Conservation (phyloP, 2,888 invertebrate species). For the Sinodicranocentrus sp. region DNA sequence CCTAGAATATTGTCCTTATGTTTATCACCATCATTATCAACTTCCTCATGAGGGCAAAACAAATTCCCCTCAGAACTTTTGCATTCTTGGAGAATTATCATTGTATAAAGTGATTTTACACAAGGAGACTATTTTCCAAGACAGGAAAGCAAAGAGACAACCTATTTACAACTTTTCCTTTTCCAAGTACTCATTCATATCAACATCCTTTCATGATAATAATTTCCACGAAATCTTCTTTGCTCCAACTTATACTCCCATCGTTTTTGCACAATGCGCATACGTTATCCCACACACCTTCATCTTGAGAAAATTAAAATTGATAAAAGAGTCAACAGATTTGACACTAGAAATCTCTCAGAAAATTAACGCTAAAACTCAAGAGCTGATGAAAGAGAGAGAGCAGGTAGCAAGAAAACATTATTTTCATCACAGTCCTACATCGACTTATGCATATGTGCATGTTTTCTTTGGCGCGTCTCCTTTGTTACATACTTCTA, state of each 20-base stretch:
- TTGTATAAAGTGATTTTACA: constrained; percentile 42
- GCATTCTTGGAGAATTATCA: constrained; percentile 45
- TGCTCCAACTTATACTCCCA: background rate
- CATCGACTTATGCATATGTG: constrained; percentile 7
- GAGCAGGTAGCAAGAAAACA: constrained; percentile 24
- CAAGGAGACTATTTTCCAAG: background rate
- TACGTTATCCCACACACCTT: background rate
- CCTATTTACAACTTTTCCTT: constrained; percentile 5
- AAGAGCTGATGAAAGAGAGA: background rate
- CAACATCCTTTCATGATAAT: background rate
- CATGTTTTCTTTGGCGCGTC: background rate
- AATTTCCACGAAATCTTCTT: background rate
- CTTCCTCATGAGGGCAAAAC: constrained; percentile 19
- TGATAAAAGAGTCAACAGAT: constrained; percentile 60
- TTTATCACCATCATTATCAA: background rate
- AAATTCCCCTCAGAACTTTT: constrained; percentile 33
- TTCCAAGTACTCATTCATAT: background rate
- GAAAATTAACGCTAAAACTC: constrained; percentile 49
- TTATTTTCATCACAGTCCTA: constrained; percentile 33
- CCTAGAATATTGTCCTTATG: constrained; percentile 5
- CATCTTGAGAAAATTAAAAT: constrained; percentile 43
- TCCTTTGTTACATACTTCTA: too few species aligned
- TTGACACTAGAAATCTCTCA: constrained; percentile 59
- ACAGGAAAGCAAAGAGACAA: background rate
- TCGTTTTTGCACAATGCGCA: background rate